Evolutionary conservation across 2,113 vertebrate species (phyloP).

Genomic region (Calonectris borealis): DNA sequence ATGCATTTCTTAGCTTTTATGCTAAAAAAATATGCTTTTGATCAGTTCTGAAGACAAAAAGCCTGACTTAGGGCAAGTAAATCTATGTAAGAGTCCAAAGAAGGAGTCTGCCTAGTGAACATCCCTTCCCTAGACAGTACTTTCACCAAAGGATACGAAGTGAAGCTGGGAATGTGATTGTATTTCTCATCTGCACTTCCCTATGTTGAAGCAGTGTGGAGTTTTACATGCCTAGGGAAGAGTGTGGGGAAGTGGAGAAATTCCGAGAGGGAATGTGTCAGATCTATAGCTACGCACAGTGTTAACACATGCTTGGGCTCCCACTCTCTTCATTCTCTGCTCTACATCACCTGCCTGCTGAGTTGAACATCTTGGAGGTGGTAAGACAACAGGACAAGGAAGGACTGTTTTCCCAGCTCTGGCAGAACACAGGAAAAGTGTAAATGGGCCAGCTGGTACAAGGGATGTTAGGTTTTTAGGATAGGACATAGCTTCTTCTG

Average conservation of each 20-base stretch:
- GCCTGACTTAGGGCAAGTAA: not conserved
- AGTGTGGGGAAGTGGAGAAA: conserved; percentile 11
- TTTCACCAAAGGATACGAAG: not conserved
- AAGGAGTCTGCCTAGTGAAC: not conserved
- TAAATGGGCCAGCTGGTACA: not conserved
- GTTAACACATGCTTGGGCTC: conserved; percentile 28
- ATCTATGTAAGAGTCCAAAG: not conserved
- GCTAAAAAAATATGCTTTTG: not conserved
- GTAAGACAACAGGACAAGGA: not conserved
- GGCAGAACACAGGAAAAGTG: not conserved
- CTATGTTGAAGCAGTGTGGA: not conserved
- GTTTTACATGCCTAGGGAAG: not conserved
- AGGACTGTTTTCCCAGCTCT: not conserved
- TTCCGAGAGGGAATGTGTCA: not conserved
- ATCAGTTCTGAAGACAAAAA: not conserved
- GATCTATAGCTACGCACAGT: not conserved
- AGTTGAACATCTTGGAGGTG: conserved; percentile 15
- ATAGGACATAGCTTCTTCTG: not conserved
- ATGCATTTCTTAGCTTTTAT: not conserved
- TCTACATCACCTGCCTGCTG: conserved; percentile 35
- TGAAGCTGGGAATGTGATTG: not conserved
- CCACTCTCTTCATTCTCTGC: conserved; percentile 6
- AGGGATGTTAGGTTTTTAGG: not conserved
- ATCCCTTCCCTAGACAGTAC: not conserved
- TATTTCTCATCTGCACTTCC: not conserved